Evolutionary conservation across 92 coral and sea anemone genomes (phyloP).

Genomic region (Blastomussa wellsi): DNA sequence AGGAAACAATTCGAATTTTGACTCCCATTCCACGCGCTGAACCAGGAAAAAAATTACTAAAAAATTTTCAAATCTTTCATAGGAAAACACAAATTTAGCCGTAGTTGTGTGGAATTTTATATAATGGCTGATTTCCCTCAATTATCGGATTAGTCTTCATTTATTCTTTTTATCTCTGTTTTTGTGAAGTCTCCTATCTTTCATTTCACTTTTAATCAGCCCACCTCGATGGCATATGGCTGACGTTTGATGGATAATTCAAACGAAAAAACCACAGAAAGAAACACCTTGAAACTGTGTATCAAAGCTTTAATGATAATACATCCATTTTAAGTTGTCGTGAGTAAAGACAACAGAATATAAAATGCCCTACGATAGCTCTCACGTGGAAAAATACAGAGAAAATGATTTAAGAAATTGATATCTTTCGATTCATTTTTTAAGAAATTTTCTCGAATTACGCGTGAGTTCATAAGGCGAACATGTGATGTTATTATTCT

Average conservation of each 20-base stretch:
- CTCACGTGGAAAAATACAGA: not conserved
- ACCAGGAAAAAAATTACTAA: not conserved
- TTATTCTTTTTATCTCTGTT: constrained; percentile 50
- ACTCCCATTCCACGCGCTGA: not conserved
- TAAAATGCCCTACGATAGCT: not conserved
- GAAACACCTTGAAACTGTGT: constrained; percentile 54
- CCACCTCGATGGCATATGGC: constrained; percentile 23
- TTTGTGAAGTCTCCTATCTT: constrained; percentile 51
- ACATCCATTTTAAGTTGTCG: constrained; percentile 35
- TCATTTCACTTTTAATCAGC: constrained; percentile 49
- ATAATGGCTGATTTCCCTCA: constrained; percentile 66
- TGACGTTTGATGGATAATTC: constrained; percentile 41
- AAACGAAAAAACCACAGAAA: constrained; percentile 41
- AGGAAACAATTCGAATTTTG: constrained; percentile 10
- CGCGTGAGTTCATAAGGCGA: not conserved
- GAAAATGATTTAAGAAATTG: not conserved
- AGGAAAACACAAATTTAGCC: constrained; percentile 11
- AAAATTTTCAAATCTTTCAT: constrained; percentile 7
- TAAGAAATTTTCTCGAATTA: not conserved
- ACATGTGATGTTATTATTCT: constrained; percentile 35
- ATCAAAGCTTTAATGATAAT: constrained; percentile 45
- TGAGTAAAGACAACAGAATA: not conserved
- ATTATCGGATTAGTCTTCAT: constrained; percentile 58
- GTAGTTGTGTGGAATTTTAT: constrained; percentile 20
- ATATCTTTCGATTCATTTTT: not conserved